These are phyloP conservation scores for Pyrgilauda ruficollis DNA, from an alignment of 2,113 vertebrate species.

Conservation along the genomic window DNA sequence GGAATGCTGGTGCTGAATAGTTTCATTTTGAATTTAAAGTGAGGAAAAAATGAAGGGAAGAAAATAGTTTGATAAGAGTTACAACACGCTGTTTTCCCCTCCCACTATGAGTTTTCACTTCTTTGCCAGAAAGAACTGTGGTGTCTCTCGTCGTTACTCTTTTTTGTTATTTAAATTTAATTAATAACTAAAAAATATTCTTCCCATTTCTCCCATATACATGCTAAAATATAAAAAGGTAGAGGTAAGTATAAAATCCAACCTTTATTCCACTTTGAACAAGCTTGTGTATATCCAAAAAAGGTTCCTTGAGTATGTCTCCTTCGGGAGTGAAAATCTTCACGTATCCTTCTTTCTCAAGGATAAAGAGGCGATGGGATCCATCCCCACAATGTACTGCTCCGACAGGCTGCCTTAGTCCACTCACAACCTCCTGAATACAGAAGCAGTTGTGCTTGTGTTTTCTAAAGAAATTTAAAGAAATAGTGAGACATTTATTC, in stretches of 20 bases:
- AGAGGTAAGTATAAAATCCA: slow-evolving; percentile 71
- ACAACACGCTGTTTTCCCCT: not conserved
- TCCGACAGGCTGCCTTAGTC: slow-evolving; percentile 88
- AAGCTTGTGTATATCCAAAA: slow-evolving; percentile 97
- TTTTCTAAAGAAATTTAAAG: slow-evolving; percentile 82
- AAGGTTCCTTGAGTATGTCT: slow-evolving; percentile 92
- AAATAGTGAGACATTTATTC: slow-evolving; percentile 17
- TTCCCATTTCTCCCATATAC: not conserved
- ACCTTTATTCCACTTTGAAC: slow-evolving; percentile 99
- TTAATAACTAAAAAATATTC: not conserved
- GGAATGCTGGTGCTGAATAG: not conserved
- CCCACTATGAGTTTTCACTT: not conserved
- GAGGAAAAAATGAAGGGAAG: not conserved
- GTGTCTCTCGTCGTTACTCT: not conserved
- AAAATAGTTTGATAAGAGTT: not conserved
- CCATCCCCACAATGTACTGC: slow-evolving; percentile 90
- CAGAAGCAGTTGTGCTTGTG: slow-evolving; percentile 99
- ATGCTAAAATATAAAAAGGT: slow-evolving; percentile 9
- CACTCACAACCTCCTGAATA: slow-evolving; percentile 89
- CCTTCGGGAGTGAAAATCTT: slow-evolving; percentile 88
- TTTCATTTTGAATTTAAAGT: not conserved
- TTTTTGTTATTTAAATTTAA: not conserved
- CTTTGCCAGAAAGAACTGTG: not conserved
- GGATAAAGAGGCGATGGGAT: slow-evolving; percentile 93
- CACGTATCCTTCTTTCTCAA: slow-evolving; percentile 96